Base-by-base conservation (phyloP, 2,888 invertebrate genomes). In the Callyntrura guangdongensis region DNA sequence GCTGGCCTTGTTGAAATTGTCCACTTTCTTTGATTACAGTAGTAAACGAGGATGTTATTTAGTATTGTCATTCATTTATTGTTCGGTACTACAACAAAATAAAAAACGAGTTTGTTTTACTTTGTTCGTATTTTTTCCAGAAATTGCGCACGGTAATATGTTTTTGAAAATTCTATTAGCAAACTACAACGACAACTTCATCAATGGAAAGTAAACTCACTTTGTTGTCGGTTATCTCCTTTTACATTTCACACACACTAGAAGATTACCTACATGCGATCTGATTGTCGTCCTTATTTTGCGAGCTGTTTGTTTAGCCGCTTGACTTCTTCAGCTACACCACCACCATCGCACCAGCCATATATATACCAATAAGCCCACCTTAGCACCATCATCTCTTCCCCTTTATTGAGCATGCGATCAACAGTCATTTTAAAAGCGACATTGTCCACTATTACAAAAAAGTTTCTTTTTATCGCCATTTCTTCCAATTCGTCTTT, bases 231-330 rank as follows among this genome's bases (percentile, higher is more conserved):
- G 17, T 74, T 49, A 49, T 74, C 22, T 74, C 49, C 11, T 11
- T 11, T 45, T 67, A 22, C 12, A 27, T 1, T 14, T 27, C 12
- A 17, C 11, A 47, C 45, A 72, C 45, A 47, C 20, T 20, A 49
- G 1, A 22, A 3, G 47, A 47, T 74, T 74, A 22, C 47, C 49
- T 20, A 49, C 9, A 22, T 74, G 20, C 47, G 49, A 74, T 74
- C 74, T 74, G 47, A 74, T 49, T 74, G 74, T 74, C 74, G 5
- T 74, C 47, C 47, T 74, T 47, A 8, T 20, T 9, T 72, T 36
- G 1, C 8, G n/a, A n/a, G 17, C 27, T 8, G 36, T 36, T 25
- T 69, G 61, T 56, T 8, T 22, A 69, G 14, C 27, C 25, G 36
- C 11, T 45, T 17, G 6, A 72, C 72, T 45, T 36, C 45, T 72